phyloP scores from a whole-genome alignment of 2,888 invertebrate genomes.

The Malthinus flaveolus region DNA sequence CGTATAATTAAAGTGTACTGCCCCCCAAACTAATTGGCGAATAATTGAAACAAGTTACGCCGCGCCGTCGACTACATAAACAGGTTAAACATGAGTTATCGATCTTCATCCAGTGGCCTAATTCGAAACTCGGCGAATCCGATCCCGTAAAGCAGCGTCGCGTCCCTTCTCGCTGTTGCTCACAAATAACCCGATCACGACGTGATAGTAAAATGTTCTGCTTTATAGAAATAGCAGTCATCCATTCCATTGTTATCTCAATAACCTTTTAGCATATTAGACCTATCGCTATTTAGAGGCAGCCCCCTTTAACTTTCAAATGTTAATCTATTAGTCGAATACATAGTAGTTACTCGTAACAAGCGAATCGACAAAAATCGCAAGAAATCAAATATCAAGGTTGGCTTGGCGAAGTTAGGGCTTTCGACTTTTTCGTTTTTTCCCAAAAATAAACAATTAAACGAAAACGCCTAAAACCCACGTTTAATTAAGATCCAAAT shows the following conservation, averaged over 20 bases:
- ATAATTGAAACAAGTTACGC: neutral
- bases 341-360: too few relatives aligned
- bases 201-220: constrained; percentile 2
- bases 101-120: constrained; percentile 41
- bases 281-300: neutral
- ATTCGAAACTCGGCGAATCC: constrained; percentile 21
- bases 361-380: too few relatives aligned
- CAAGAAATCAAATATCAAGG: neutral
- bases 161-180: neutral
- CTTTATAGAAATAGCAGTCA: neutral
- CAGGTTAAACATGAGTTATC: constrained; percentile 27
- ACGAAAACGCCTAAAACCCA: too few relatives aligned
- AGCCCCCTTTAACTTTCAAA: neutral
- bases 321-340: constrained; percentile 1
- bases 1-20: too few relatives aligned
- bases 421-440: too few relatives aligned
- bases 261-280: neutral
- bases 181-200: neutral
- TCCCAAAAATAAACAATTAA: too few relatives aligned
- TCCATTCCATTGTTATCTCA: constrained; percentile 3
- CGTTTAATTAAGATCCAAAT: too few relatives aligned
- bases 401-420: too few relatives aligned
- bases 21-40: neutral
- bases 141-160: constrained; percentile 1
- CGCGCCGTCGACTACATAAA: neutral